These are phyloP conservation scores for Choloepus didactylus DNA, from an alignment of 2,797 vertebrate genomes.

Conservation along the genomic window DNA sequence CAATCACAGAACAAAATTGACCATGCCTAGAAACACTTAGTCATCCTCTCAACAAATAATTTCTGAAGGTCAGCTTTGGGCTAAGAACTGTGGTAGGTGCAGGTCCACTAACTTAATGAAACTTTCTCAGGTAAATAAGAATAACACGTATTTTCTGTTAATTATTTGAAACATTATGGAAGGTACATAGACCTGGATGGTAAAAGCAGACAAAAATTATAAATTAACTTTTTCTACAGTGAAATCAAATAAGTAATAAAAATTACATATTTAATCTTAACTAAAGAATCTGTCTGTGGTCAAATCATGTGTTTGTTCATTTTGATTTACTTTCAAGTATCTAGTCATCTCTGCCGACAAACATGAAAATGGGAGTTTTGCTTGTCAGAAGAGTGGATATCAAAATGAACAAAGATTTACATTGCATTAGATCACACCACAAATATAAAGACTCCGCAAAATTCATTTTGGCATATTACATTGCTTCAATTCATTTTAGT, in stretches of 20 bases:
- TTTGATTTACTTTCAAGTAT: not conserved
- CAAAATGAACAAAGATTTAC: not conserved
- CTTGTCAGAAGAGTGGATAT: not conserved
- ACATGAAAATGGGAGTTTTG: not conserved
- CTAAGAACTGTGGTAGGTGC: not conserved
- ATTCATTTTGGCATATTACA: not conserved
- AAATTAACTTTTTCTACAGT: not conserved
- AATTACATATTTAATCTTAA: not conserved
- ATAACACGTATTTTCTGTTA: not conserved
- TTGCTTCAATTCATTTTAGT: not conserved
- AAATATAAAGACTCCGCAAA: not conserved
- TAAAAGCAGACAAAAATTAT: not conserved
- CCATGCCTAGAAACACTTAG: not conserved
- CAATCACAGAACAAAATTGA: not conserved
- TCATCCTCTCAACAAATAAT: not conserved
- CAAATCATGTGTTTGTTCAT: not conserved
- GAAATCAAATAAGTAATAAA: constrained; percentile 1
- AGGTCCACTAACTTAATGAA: not conserved
- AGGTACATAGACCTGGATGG: not conserved
- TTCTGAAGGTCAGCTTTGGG: not conserved
- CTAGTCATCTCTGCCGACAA: not conserved
- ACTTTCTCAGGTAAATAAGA: not conserved
- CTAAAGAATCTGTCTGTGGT: not conserved
- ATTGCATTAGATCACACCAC: not conserved
- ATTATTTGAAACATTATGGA: not conserved